These are phyloP conservation scores for Crematogaster levior DNA, from an alignment of 2,888 invertebrate species.

Conservation along the genomic window DNA sequence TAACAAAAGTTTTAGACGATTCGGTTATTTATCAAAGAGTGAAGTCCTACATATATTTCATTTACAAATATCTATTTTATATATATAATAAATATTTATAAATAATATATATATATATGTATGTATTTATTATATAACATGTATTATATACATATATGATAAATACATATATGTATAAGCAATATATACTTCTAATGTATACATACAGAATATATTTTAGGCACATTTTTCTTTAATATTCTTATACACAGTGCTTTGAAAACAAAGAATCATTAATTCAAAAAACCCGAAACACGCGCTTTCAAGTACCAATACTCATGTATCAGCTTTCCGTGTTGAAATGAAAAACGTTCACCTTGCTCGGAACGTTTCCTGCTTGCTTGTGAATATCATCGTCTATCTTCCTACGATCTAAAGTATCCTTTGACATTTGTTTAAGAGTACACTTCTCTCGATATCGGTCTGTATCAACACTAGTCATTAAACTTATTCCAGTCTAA, in stretches of 20 bases:
- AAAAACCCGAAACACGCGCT: neutral
- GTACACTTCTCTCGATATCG: neutral
- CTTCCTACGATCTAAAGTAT: neutral
- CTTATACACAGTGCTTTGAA: neutral
- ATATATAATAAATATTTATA: neutral
- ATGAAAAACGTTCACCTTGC: neutral
- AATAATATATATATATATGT: no score
- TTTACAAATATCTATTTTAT: neutral
- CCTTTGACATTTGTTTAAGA: slow-evolving; percentile 9
- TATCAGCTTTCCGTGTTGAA: neutral
- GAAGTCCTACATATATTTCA: neutral
- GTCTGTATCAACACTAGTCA: neutral
- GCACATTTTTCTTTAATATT: neutral
- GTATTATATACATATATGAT: no score
- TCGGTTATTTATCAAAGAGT: neutral
- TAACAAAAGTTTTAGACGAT: neutral
- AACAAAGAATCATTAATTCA: neutral
- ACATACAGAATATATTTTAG: neutral
- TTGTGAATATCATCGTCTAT: slow-evolving; percentile 15
- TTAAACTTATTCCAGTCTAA: neutral
- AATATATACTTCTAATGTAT: neutral
- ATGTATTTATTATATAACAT: no score
- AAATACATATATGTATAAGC: no score
- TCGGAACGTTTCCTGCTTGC: neutral
- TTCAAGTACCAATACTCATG: neutral